Evolutionary conservation across 1,140 invertebrate genomes (phyloP).

Genomic region (Carposina sasakii): DNA sequence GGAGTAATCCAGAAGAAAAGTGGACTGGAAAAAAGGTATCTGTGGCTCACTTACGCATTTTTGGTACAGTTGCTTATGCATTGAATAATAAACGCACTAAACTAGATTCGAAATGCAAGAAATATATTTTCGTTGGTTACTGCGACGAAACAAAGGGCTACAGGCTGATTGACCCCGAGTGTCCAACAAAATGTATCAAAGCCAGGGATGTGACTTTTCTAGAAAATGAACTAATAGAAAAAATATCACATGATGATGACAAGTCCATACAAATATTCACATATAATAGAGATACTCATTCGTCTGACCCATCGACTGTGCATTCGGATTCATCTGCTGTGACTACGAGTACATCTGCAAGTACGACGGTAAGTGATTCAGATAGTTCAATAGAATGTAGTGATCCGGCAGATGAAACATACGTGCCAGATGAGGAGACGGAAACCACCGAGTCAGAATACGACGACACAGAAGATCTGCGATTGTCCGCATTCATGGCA

Average conservation of each 20-base stretch:
- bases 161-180: background rate
- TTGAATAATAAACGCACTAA: background rate
- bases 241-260: slow-evolving; percentile 5
- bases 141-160: slow-evolving; percentile 11
- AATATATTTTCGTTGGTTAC: slow-evolving; percentile 9
- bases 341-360: too few species aligned
- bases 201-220: slow-evolving; percentile 2
- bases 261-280: slow-evolving; percentile 23
- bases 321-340: slow-evolving; percentile 14
- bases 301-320: slow-evolving; percentile 10
- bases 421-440: background rate
- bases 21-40: slow-evolving; percentile 38
- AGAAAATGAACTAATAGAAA: slow-evolving; percentile 2
- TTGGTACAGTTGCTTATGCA: slow-evolving; percentile 27
- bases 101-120: slow-evolving; percentile 1
- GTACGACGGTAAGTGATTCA: too few species aligned
- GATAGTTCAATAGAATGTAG: too few species aligned
- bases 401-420: background rate
- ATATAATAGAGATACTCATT: slow-evolving; percentile 15
- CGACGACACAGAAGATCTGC: too few species aligned
- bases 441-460: slow-evolving; percentile 2
- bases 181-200: background rate
- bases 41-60: slow-evolving; percentile 35
- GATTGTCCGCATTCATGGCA: too few species aligned
- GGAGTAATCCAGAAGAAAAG: slow-evolving; percentile 33